Conservation (phyloP, 2,113 vertebrate species). For the Megaptera novaeangliae region DNA sequence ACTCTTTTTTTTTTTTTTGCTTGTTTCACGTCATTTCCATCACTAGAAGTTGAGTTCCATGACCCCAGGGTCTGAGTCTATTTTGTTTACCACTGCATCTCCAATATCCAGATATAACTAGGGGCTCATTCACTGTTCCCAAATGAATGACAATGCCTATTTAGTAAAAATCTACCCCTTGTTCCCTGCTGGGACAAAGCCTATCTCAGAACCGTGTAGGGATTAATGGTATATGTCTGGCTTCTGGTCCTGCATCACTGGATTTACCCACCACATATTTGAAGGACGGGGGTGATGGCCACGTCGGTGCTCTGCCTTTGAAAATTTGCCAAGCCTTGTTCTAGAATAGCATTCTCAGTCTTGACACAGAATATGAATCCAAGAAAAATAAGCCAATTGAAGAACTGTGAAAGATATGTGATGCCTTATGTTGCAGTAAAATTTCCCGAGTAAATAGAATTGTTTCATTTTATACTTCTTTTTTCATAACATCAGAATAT, state of each 20-base stretch:
- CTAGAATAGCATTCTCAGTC: not conserved
- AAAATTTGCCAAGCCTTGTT: not conserved
- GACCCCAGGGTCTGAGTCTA: not conserved
- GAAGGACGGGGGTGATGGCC: not conserved
- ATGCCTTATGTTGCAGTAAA: not conserved
- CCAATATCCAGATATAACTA: too few species aligned
- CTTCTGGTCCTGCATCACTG: not conserved
- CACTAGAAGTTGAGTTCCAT: not conserved
- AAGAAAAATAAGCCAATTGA: not conserved
- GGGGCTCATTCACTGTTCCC: not conserved
- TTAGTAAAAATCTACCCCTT: not conserved
- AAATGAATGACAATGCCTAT: not conserved
- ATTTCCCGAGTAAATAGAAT: not conserved
- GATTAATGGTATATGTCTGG: not conserved
- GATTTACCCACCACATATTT: accelerated
- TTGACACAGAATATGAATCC: not conserved
- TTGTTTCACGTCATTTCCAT: not conserved
- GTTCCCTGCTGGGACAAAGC: not conserved
- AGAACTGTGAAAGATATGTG: not conserved
- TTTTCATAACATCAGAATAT: not conserved
- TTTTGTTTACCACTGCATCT: not conserved
- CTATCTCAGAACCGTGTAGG: not conserved
- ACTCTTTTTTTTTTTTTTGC: not conserved
- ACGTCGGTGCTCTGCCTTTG: not conserved
- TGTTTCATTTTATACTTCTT: not conserved